Conservation (phyloP, 2,888 invertebrate species). For the Dorcus hopei region DNA sequence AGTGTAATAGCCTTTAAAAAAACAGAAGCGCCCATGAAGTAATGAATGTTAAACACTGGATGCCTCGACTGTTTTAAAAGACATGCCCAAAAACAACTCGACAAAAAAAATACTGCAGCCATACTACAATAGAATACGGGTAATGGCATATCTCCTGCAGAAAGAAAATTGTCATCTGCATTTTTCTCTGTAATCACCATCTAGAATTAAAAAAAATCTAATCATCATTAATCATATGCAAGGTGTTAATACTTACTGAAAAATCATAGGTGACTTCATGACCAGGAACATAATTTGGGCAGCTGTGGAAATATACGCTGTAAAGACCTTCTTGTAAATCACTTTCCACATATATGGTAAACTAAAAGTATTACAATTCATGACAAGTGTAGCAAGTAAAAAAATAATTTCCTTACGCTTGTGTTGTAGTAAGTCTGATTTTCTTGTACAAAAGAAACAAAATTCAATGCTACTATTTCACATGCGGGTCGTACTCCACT, state of each 20-base stretch:
- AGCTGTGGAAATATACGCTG: slow-evolving; percentile 93
- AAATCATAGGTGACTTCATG: slow-evolving; percentile 61
- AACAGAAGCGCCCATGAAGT: slow-evolving; percentile 92
- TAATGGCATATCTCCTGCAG: slow-evolving; percentile 95
- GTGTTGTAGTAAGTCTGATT: slow-evolving; percentile 62
- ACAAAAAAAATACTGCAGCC: slow-evolving; percentile 82
- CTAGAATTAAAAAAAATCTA: slow-evolving; percentile 50
- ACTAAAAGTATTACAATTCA: slow-evolving; percentile 53
- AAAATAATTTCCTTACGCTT: slow-evolving; percentile 52
- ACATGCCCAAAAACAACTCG: slow-evolving; percentile 91
- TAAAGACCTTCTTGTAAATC: slow-evolving; percentile 87
- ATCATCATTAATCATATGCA: not conserved
- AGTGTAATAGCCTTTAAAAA: slow-evolving; percentile 88
- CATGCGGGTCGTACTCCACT: slow-evolving; percentile 22
- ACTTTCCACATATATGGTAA: slow-evolving; percentile 72
- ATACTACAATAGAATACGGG: slow-evolving; percentile 91
- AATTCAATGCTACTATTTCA: slow-evolving; percentile 53
- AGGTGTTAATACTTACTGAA: slow-evolving; percentile 55
- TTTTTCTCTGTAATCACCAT: slow-evolving; percentile 86
- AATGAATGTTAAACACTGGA: slow-evolving; percentile 92
- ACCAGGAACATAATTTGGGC: slow-evolving; percentile 63
- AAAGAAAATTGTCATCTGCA: slow-evolving; percentile 81
- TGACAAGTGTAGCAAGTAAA: not conserved
- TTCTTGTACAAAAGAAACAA: slow-evolving; percentile 53
- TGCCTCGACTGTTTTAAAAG: slow-evolving; percentile 70